phyloP scores from a whole-genome alignment of 2,797 vertebrate genomes.

The Sternotherus odoratus region DNA sequence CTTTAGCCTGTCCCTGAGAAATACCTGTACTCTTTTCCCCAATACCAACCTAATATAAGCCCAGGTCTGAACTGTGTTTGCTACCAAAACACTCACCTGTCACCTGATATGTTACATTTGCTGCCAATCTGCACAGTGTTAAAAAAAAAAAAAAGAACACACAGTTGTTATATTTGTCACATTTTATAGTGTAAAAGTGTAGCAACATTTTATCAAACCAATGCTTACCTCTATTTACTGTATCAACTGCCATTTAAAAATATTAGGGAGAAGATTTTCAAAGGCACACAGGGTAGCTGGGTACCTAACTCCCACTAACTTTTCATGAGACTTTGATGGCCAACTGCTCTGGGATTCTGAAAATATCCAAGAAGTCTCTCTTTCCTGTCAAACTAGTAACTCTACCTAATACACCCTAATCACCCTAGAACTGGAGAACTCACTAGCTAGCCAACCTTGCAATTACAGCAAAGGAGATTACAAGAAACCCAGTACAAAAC shows the following conservation, averaged over 20 bases:
- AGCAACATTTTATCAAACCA: background rate
- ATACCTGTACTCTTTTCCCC: background rate
- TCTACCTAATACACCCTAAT: background rate
- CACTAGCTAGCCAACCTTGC: background rate
- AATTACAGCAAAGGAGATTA: background rate
- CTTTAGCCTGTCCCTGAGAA: background rate
- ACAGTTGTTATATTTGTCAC: background rate
- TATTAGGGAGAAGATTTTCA: background rate
- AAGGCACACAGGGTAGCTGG: background rate
- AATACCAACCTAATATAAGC: rapidly evolving
- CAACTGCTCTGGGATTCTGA: background rate
- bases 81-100: background rate
- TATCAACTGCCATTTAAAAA: background rate
- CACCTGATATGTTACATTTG: background rate
- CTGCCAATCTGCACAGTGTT: background rate
- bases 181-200: background rate
- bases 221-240: background rate
- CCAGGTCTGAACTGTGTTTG: background rate
- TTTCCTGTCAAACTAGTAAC: background rate
- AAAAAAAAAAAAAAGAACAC: no score
- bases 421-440: background rate
- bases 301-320: background rate
- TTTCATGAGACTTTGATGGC: rapidly evolving
- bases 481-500: background rate
- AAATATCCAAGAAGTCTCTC: background rate